A percentile compares a stretch with the other conserved stretches of the same genome.
These are phyloP conservation scores for Caenorhabditis brenneri DNA, from an alignment of 1,140 invertebrate genomes.

Conservation along the genomic window DNA sequence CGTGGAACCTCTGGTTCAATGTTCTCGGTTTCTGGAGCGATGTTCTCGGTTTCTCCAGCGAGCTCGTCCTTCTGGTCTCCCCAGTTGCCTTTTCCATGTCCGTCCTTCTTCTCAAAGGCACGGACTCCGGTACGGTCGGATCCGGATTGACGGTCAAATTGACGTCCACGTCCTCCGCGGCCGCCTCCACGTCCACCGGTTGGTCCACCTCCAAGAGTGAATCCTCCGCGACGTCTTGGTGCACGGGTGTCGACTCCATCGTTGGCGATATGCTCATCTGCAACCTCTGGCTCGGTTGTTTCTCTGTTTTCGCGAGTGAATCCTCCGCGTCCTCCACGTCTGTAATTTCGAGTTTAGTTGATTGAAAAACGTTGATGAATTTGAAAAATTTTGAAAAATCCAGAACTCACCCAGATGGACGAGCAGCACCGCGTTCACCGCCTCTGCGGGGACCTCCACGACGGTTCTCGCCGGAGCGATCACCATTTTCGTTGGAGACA, in stretches of 20 bases:
- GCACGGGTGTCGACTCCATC: constrained; percentile 37
- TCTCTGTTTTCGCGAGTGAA: constrained; percentile 32
- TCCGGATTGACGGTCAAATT: constrained; percentile 56
- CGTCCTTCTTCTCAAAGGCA: constrained; percentile 58
- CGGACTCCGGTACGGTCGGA: constrained; percentile 58
- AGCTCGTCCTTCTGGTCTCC: constrained; percentile 50
- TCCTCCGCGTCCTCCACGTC: constrained; percentile 42
- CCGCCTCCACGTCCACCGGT: constrained; percentile 49
- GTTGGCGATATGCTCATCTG: constrained; percentile 1
- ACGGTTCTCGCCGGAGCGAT: constrained; percentile 37
- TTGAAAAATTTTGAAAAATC: neutral
- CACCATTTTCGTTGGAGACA: constrained; percentile 32
- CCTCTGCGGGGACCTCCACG: constrained; percentile 41
- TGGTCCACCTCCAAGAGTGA: constrained; percentile 45
- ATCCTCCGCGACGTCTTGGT: constrained; percentile 43
- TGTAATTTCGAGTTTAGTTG: too few species aligned
- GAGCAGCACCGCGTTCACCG: constrained; percentile 44
- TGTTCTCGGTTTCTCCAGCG: constrained; percentile 49
- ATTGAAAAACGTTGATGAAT: too few species aligned
- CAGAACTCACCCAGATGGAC: constrained; percentile 9
- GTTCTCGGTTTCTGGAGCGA: constrained; percentile 50
- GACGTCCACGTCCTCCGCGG: constrained; percentile 55
- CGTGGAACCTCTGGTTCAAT: constrained; percentile 52
- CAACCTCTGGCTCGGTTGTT: neutral
- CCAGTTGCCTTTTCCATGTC: constrained; percentile 61